Evolutionary conservation across 2,113 vertebrate genomes (phyloP).

Genomic region (Oncorhynchus mykiss): DNA sequence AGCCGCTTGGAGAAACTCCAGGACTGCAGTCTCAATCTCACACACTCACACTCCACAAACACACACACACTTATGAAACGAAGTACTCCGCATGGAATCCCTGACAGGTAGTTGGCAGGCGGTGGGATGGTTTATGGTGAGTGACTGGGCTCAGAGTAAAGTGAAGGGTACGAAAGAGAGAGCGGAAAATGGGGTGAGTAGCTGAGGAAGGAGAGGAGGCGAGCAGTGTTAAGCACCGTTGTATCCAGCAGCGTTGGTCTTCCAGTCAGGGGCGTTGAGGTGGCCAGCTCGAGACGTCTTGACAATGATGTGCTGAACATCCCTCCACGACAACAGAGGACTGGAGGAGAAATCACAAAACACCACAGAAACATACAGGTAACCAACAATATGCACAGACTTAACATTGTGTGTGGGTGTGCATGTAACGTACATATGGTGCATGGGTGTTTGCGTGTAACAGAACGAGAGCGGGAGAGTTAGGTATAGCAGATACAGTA

Average conservation of each 20-base stretch:
- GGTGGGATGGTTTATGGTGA: not conserved
- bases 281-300: conserved; percentile 95
- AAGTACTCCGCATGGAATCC: conserved; percentile 33
- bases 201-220: too few relatives aligned
- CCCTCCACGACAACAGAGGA: conserved; percentile 92
- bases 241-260: conserved; percentile 98
- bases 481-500: not conserved
- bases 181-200: conserved; percentile 24
- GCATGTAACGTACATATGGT: not conserved
- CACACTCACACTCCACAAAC: conserved; percentile 14
- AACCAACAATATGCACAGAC: too few relatives aligned
- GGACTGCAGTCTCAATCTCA: conserved; percentile 50
- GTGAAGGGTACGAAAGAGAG: not conserved
- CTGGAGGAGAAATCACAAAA: conserved; percentile 64
- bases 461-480: not conserved
- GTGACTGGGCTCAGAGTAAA: not conserved
- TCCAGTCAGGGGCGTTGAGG: conserved; percentile 97
- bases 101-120: conserved; percentile 50
- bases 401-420: not conserved
- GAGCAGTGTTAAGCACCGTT: conserved; percentile 78
- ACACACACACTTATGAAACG: conserved; percentile 32
- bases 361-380: not conserved
- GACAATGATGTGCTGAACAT: conserved; percentile 98
- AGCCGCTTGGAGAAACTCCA: conserved; percentile 60
- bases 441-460: not conserved